phyloP scores from a whole-genome alignment of 2,797 vertebrate genomes.

The Peromyscus aztecus region DNA sequence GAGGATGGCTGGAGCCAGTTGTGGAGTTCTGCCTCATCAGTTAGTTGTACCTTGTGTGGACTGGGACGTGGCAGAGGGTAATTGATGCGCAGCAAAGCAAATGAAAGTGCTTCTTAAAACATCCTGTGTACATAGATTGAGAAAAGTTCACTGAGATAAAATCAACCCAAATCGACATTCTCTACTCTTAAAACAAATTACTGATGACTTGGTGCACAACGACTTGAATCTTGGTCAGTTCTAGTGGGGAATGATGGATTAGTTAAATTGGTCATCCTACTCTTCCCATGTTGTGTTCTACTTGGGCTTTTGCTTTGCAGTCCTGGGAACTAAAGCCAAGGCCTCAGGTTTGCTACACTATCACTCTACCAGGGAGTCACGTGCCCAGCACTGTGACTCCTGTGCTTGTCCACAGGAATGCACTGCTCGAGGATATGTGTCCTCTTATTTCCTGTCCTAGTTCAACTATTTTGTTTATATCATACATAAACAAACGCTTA shows the following conservation, averaged over 20 bases:
- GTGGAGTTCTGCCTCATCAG: background rate
- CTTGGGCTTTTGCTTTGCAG: background rate
- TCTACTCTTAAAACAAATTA: background rate
- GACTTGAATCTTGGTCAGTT: background rate
- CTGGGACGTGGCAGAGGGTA: background rate
- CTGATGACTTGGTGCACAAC: background rate
- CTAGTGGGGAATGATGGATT: background rate
- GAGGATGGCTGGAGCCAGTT: background rate
- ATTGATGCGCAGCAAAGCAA: background rate
- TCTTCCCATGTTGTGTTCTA: background rate
- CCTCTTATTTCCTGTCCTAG: background rate
- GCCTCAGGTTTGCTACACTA: no score
- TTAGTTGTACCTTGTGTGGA: background rate
- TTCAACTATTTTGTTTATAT: background rate
- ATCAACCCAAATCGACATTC: background rate
- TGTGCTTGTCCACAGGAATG: background rate
- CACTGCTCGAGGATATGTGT: background rate
- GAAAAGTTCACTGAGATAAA: background rate
- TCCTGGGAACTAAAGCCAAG: fast-evolving
- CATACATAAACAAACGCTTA: background rate
- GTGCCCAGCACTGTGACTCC: background rate
- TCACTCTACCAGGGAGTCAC: background rate
- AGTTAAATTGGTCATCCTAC: background rate
- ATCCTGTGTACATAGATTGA: background rate
- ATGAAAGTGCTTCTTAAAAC: conserved; percentile 11